Evolutionary conservation across 2,888 invertebrate species (phyloP).

Genomic region (Lamproptera curius): DNA sequence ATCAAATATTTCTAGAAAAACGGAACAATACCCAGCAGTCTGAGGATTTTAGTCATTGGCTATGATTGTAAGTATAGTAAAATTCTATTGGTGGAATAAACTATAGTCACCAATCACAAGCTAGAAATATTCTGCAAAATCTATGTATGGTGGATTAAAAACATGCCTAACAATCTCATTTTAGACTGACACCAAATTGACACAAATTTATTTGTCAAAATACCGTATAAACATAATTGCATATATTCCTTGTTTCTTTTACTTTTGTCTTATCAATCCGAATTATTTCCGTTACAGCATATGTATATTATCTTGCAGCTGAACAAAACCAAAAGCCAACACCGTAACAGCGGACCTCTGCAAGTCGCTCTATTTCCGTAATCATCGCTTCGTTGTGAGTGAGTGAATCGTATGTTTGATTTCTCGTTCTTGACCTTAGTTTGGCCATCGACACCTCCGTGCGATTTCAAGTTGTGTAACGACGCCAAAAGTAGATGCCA

Average conservation of each 20-base stretch:
- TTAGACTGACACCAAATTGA: conserved; percentile 40
- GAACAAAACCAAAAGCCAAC: conserved; percentile 13
- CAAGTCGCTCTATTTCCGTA: conserved; percentile 24
- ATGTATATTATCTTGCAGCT: conserved; percentile 29
- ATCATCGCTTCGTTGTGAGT: conserved; percentile 31
- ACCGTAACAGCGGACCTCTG: conserved; percentile 15
- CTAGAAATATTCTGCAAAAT: conserved; percentile 1
- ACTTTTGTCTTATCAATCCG: conserved; percentile 49
- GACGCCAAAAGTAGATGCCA: conserved; percentile 70
- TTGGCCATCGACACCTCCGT: conserved; percentile 49
- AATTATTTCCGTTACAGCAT: conserved; percentile 43
- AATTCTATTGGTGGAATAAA: conserved; percentile 8
- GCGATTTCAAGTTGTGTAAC: conserved; percentile 70
- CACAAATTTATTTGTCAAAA: conserved; percentile 71
- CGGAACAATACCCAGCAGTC: not conserved
- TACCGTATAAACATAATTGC: conserved; percentile 64
- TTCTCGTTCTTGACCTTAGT: conserved; percentile 65
- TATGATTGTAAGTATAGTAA: not conserved
- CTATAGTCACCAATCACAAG: conserved; percentile 16
- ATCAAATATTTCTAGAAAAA: not conserved
- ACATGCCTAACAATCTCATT: conserved; percentile 33
- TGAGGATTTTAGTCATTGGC: no score
- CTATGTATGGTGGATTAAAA: conserved; percentile 14
- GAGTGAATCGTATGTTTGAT: conserved; percentile 47
- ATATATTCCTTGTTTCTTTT: conserved; percentile 59